phyloP scores from a whole-genome alignment of 2,113 vertebrate genomes.

The Suncus etruscus region DNA sequence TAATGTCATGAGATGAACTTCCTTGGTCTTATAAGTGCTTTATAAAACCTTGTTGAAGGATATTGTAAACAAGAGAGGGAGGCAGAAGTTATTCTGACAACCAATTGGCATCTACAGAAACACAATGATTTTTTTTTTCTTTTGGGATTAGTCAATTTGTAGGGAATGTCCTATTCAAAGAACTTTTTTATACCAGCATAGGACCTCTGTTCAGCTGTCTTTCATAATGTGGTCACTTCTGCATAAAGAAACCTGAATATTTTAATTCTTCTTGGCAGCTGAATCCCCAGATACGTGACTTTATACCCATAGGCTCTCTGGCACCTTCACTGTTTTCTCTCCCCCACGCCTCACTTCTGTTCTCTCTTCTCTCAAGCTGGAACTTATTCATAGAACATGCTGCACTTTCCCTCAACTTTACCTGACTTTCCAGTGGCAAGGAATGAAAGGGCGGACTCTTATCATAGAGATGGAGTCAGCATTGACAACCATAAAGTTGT shows the following conservation, averaged over 20 bases:
- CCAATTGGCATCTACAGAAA: conserved; percentile 61
- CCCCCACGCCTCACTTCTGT: background rate
- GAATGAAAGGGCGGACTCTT: conserved; percentile 5
- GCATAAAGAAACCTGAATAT: conserved; percentile 77
- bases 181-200: conserved; percentile 63
- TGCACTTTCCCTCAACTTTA: conserved; percentile 58
- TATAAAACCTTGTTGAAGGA: background rate
- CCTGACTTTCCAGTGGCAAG: conserved; percentile 39
- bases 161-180: conserved; percentile 60
- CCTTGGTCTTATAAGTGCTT: background rate
- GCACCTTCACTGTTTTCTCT: conserved; percentile 60
- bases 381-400: conserved; percentile 62
- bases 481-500: background rate
- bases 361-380: background rate
- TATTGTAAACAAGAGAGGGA: background rate
- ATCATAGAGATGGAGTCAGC: background rate
- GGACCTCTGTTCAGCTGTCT: conserved; percentile 69
- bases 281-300: conserved; percentile 82
- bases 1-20: background rate
- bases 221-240: conserved; percentile 80
- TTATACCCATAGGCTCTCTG: conserved; percentile 69
- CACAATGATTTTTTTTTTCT: conserved; percentile 43
- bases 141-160: conserved; percentile 50
- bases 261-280: conserved; percentile 82
- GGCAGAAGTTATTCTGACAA: background rate